A percentile compares a stretch with the other conserved stretches of the same genome.
phyloP scores from a whole-genome alignment of 2,113 vertebrate genomes.

The Nesoenas mayeri region DNA sequence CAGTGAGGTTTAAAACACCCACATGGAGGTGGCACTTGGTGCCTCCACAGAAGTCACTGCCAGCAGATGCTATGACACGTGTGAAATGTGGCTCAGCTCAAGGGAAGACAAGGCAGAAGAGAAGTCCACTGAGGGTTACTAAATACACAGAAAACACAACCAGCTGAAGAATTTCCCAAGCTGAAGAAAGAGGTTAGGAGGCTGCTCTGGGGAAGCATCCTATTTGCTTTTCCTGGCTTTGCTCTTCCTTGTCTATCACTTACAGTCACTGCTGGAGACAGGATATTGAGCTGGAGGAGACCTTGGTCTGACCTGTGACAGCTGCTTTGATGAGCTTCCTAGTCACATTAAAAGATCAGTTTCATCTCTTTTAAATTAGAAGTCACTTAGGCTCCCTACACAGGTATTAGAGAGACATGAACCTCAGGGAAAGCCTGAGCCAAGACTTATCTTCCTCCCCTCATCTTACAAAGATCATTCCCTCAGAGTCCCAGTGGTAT shows the following conservation, averaged over 20 bases:
- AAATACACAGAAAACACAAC: not conserved
- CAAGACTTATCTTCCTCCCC: not conserved
- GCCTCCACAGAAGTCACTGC: not conserved
- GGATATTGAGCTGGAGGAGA: not conserved
- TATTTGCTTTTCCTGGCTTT: constrained; percentile 37
- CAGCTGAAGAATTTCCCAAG: not conserved
- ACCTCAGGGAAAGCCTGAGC: not conserved
- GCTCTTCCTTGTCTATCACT: not conserved
- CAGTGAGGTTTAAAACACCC: not conserved
- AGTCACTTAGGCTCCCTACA: not conserved
- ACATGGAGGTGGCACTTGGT: not conserved
- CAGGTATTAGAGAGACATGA: not conserved
- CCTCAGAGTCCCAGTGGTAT: not conserved
- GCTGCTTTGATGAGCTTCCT: not conserved
- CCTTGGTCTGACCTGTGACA: not conserved
- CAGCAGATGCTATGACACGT: not conserved
- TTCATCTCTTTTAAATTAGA: not conserved
- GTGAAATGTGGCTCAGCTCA: not conserved
- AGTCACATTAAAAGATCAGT: not conserved
- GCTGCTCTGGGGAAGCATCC: not conserved
- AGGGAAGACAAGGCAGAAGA: not conserved
- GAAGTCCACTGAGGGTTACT: not conserved
- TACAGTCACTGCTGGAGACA: constrained; percentile 5
- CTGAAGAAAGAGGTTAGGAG: not conserved
- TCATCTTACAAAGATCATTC: not conserved